phyloP scores from a whole-genome alignment of 2,888 invertebrate genomes.

The Lycophotia porphyrea region DNA sequence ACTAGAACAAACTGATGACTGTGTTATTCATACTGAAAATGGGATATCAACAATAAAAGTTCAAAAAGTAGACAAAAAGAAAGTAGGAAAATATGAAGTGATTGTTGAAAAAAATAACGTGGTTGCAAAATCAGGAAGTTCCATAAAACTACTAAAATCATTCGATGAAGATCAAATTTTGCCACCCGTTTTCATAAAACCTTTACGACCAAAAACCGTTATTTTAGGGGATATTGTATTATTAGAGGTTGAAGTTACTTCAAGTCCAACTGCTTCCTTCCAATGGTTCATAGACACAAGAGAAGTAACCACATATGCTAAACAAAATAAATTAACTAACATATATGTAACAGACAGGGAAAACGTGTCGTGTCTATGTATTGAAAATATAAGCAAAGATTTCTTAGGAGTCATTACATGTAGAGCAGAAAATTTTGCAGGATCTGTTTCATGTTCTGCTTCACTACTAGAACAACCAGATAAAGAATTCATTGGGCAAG shows the following conservation, averaged over 20 bases:
- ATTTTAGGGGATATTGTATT: conserved; percentile 94
- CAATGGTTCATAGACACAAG: conserved; percentile 95
- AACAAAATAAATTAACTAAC: conserved; percentile 91
- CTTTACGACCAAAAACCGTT: conserved; percentile 93
- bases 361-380: conserved; percentile 94
- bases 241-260: conserved; percentile 94
- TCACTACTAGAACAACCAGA: conserved; percentile 91
- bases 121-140: conserved; percentile 94
- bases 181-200: conserved; percentile 94
- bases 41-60: conserved; percentile 92
- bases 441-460: conserved; percentile 96
- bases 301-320: conserved; percentile 90
- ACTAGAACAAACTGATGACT: conserved; percentile 92
- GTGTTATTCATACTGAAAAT: conserved; percentile 90
- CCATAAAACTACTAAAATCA: conserved; percentile 93
- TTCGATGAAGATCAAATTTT: conserved; percentile 90
- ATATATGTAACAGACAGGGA: conserved; percentile 93
- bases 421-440: conserved; percentile 96
- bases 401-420: conserved; percentile 95
- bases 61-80: conserved; percentile 92
- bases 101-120: conserved; percentile 94
- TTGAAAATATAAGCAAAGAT: conserved; percentile 93
- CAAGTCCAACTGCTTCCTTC: conserved; percentile 95
- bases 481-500: conserved; percentile 77
- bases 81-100: conserved; percentile 97